Evolutionary conservation across 2,797 vertebrate genomes (phyloP), one percentile per base, ranked within the genome.

Genomic region (Alcedo atthis): DNA sequence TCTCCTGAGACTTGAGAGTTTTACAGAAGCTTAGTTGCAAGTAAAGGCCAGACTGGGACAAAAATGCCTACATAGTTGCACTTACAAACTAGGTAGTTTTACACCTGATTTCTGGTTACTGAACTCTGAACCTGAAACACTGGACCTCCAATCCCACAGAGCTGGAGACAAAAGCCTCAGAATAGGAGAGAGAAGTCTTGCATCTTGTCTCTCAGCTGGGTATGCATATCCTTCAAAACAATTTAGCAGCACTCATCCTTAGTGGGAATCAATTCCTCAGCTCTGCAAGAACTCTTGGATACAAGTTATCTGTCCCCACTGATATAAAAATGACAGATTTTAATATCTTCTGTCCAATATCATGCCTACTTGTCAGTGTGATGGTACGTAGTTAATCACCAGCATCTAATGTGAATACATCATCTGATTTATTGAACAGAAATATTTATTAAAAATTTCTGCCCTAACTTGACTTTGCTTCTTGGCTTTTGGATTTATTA

Each of bases 301-400:
- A 75, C 87, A 78, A 94, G 70, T 92, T 91, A 91, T 91, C 69
- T 81, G 51, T 89, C 87, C 92, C 74, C 55, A 20, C 57, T 61
- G 85, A 89, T 57, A 95, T 89, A 91, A 95, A 95, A 87, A 84
- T 93, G 82, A 95, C 8, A 12, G 87, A 95, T 94, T 91, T 92
- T 89, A 95, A 89, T 94, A 89, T 70, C 58, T 91, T 80, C 91
- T 92, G 82, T 89, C 85, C 89, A 93, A 78, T 94, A 94, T 63
- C 82, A 73, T 91, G 89, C 82, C 85, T 91, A 42, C 87, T 89
- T 95, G 87, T 91, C 94, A 94, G 76, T n/a, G 55, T 85, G 93
- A 94, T 63, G 76, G 59, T 63, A 91, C 1, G 0, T 37, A 93
- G 51, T 73, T 93, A 94, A 95, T 95, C 89, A 94, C 59, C 82